Conservation (phyloP, 2,797 vertebrate genomes). For the Poeciliopsis gracilis region DNA sequence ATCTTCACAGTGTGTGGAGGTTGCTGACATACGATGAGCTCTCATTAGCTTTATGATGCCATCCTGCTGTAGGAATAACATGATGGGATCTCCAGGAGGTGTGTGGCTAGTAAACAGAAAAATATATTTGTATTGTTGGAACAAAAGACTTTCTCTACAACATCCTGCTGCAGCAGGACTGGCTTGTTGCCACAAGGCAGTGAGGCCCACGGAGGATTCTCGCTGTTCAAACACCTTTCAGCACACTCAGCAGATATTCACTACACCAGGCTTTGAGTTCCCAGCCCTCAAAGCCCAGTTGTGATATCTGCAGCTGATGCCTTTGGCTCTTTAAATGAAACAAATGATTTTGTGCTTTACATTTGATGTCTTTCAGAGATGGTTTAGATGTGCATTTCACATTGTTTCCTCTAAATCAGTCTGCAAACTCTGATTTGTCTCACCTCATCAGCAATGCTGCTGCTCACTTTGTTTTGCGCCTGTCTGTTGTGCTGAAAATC, state of each 20-base stretch:
- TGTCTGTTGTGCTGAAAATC: background rate
- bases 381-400: background rate
- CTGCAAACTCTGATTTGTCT: background rate
- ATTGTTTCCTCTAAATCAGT: background rate
- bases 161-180: slow-evolving; percentile 3
- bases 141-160: background rate
- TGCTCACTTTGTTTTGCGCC: background rate
- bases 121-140: background rate
- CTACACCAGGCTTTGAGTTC: background rate
- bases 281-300: background rate
- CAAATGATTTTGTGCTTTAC: background rate
- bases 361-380: background rate
- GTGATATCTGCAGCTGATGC: background rate
- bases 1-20: background rate
- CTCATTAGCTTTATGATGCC: background rate
- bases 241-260: slow-evolving; percentile 10
- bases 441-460: background rate
- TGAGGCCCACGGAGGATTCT: background rate
- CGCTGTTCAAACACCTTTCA: slow-evolving; percentile 2
- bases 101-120: background rate
- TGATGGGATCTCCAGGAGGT: background rate
- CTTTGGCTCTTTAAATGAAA: background rate
- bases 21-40: background rate
- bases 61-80: background rate
- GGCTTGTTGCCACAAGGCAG: slow-evolving; percentile 6